Conservation (phyloP, 2,113 vertebrate species). For the Mugil cephalus region DNA sequence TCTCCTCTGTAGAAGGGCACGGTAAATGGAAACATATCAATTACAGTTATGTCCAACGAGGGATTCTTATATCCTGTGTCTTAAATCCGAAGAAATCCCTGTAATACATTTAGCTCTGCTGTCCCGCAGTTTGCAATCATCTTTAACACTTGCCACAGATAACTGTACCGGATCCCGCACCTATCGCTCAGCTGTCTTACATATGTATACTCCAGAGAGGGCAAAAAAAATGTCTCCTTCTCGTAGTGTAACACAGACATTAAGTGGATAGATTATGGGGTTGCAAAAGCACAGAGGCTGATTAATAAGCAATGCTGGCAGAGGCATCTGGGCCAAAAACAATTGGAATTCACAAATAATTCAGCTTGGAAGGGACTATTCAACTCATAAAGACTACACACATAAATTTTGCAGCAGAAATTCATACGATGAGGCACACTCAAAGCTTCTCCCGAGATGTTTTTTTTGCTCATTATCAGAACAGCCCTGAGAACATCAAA, state of each 20-base stretch:
- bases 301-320: slow-evolving; percentile 32
- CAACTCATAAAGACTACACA: slow-evolving; percentile 25
- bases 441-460: slow-evolving; percentile 14
- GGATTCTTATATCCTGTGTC: slow-evolving; percentile 12
- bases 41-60: slow-evolving; percentile 1
- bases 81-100: slow-evolving; percentile 35
- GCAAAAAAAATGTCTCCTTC: neutral
- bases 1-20: neutral
- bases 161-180: neutral
- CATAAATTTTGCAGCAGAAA: slow-evolving; percentile 23
- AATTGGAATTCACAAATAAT: slow-evolving; percentile 16
- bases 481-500: slow-evolving; percentile 1
- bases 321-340: slow-evolving; percentile 2
- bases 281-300: neutral
- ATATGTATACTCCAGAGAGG: slow-evolving; percentile 4
- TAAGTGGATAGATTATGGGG: neutral
- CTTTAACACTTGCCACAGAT: slow-evolving; percentile 25
- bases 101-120: slow-evolving; percentile 6
- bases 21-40: neutral
- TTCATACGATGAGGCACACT: slow-evolving; percentile 29
- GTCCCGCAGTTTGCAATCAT: slow-evolving; percentile 1
- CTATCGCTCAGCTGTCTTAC: slow-evolving; percentile 5
- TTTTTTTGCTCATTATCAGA: slow-evolving; percentile 27
- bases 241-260: neutral
- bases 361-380: slow-evolving; percentile 39